phyloP scores from a whole-genome alignment of 2,113 vertebrate genomes.

The Lophura nycthemera region DNA sequence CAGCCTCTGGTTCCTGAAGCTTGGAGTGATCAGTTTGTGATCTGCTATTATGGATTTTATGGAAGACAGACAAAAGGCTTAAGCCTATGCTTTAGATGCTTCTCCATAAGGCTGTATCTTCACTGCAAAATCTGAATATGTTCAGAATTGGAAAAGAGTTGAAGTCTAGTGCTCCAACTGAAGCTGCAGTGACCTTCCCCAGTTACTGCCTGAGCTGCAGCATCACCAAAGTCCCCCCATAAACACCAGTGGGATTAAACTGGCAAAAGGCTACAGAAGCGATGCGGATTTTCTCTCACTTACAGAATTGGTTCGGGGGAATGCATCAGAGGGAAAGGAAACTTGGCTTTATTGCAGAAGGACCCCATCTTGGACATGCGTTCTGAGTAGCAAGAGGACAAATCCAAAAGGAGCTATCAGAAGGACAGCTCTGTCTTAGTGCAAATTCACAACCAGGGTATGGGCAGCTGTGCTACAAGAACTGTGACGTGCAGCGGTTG shows the following conservation, averaged over 20 bases:
- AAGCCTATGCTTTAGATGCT: neutral
- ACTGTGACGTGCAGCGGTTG: rapidly evolving
- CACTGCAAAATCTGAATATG: neutral
- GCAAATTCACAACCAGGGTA: neutral
- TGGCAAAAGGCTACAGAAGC: neutral
- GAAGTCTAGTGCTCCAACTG: neutral
- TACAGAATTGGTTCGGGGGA: neutral
- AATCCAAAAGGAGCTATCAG: neutral
- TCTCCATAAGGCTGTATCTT: neutral
- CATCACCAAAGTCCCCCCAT: neutral
- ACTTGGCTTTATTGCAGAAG: neutral
- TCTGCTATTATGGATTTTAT: neutral
- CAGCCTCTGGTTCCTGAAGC: neutral
- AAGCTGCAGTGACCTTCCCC: neutral
- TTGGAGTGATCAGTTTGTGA: neutral
- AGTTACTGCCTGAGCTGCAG: neutral
- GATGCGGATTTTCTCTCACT: neutral
- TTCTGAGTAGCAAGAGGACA: neutral
- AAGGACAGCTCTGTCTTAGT: neutral
- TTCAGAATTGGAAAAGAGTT: neutral
- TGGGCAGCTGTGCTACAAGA: neutral
- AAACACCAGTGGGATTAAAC: neutral
- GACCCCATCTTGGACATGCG: neutral
- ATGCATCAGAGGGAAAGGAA: neutral
- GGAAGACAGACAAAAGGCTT: neutral